Base-by-base conservation (phyloP, 2,113 vertebrate species). In the Callithrix jacchus region DNA sequence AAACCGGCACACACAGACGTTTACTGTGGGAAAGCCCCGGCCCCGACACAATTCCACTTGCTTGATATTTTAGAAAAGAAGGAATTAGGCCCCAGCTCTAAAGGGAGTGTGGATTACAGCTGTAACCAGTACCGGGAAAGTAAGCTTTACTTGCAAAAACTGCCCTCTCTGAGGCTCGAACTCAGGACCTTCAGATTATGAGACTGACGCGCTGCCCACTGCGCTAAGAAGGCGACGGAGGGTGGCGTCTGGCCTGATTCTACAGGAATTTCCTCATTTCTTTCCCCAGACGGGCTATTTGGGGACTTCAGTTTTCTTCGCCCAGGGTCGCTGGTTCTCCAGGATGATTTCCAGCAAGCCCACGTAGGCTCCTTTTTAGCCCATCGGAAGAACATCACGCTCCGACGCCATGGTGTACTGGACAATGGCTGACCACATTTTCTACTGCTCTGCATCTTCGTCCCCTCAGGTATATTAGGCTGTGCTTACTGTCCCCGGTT, bases 211-310 rank as follows among this genome's bases (percentile, higher is more conserved):
- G 81, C 95, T 95, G 64, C 95, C 93, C 42, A 81, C 93, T 95
- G 92, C 86, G 87, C 90, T 94, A 97, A 97, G 95, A 96, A 20
- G 89, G 71, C 86, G 0, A 1, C 0, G 0, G 0, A 0, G 0
- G 0, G 0, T 0, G 0, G 0, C 0, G 0, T 0, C 0, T 13
- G 0, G 0, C 1, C 2, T 37, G 18, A 0, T 0, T 13, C 0
- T 70, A 84, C 42, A 45, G 17, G 23, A 89, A 45, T 30, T 21
- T 9, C 56, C 0, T 32, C 8, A 42, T 73, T 54, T 64, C 73
- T 80, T 73, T 64, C 0, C 23, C 9, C 11, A 66, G 3, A 1
- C 0, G 4, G 58, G 27, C 17, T 66, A 2, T 21, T 40, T 16
- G 30, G 6, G 5, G 30, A 82, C 71, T 86, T 20, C n/a, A 12